phyloP scores from a whole-genome alignment of 2,797 vertebrate species.

The Alauda arvensis region DNA sequence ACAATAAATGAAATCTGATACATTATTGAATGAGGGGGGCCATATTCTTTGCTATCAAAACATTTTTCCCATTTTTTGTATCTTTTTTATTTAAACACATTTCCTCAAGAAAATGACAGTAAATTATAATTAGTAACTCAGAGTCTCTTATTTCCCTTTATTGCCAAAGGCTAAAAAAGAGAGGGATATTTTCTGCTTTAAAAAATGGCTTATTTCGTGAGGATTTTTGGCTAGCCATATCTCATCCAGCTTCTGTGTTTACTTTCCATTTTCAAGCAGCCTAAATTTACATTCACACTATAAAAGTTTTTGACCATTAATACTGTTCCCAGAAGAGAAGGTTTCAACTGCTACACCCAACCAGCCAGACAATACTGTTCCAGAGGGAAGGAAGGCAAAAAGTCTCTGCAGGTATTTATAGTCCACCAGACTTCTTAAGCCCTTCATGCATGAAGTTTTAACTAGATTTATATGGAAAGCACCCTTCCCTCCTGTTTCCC shows the following conservation, averaged over 20 bases:
- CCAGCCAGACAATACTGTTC: background rate
- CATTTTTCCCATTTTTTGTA: fast-evolving
- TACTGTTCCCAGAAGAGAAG: background rate
- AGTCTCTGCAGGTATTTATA: background rate
- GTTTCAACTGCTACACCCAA: background rate
- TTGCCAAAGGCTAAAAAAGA: background rate
- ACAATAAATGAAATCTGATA: background rate
- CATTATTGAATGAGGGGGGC: background rate
- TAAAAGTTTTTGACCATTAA: background rate
- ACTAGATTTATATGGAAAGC: background rate
- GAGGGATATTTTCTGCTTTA: background rate
- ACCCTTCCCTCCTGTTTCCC: background rate
- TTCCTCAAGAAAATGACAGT: background rate
- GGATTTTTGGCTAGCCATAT: background rate
- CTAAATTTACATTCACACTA: background rate
- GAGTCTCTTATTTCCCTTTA: background rate
- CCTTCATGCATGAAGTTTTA: background rate
- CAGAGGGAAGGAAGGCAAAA: background rate
- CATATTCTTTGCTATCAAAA: background rate
- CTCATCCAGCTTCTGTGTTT: background rate
- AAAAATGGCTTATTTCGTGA: background rate
- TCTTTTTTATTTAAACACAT: background rate
- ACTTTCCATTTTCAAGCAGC: background rate
- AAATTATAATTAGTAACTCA: background rate
- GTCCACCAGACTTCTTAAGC: background rate